phyloP scores from a whole-genome alignment of 2,797 vertebrate species.

The Rhynchotus rufescens region DNA sequence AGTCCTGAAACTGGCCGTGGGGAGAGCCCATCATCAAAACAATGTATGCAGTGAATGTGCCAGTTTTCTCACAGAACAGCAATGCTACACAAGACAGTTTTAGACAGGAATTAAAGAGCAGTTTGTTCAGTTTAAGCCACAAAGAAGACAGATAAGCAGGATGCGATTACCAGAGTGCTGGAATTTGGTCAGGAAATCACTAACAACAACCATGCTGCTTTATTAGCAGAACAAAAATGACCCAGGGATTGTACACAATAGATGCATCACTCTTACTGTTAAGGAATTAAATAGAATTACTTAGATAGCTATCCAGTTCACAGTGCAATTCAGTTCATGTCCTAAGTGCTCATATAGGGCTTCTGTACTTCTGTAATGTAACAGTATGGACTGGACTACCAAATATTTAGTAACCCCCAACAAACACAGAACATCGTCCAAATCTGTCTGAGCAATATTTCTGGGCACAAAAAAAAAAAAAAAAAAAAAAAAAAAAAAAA shows the following conservation, averaged over 20 bases:
- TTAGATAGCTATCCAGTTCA: background rate
- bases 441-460: background rate
- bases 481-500: background rate
- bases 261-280: background rate
- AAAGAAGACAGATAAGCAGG: background rate
- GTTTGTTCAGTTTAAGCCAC: background rate
- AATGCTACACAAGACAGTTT: background rate
- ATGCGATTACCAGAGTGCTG: background rate
- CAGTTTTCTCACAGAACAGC: background rate
- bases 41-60: fast-evolving
- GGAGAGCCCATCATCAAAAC: background rate
- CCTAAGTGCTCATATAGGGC: background rate
- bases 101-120: background rate
- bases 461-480: constrained; percentile 20
- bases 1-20: background rate
- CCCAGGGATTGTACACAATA: background rate
- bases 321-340: background rate
- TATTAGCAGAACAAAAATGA: background rate
- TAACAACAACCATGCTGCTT: background rate
- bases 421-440: constrained; percentile 4
- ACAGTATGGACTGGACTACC: background rate
- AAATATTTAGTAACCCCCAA: background rate
- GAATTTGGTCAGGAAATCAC: background rate
- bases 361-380: background rate
- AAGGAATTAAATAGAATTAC: background rate